phyloP scores from a whole-genome alignment of 2,113 vertebrate genomes.

The Tragelaphus scriptus region DNA sequence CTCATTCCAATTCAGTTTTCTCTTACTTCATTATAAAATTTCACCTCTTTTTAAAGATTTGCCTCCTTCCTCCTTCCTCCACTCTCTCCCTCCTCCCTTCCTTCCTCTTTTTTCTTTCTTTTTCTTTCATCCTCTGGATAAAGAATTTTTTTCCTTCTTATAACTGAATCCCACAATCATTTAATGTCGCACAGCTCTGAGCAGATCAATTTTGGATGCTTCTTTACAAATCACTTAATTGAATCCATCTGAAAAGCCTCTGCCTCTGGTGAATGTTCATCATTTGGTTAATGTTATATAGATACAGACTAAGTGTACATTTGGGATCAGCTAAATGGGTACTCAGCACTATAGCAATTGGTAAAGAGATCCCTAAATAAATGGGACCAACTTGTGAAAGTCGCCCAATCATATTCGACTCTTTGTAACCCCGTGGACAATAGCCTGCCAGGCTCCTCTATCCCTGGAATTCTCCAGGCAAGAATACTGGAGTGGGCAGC shows the following conservation, averaged over 20 bases:
- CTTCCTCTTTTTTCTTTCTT: accelerated
- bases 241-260: neutral
- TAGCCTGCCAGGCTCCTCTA: neutral
- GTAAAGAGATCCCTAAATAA: neutral
- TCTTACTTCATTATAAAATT: neutral
- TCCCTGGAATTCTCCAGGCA: neutral
- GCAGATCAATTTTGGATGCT: neutral
- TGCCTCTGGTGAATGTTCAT: neutral
- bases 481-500: neutral
- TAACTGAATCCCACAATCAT: neutral
- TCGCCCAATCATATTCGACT: neutral
- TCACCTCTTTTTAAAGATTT: neutral
- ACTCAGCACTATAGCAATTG: neutral
- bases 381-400: neutral
- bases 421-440: accelerated
- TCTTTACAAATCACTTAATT: constrained; percentile 8
- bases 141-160: neutral
- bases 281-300: neutral
- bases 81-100: neutral
- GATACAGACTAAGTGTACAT: neutral
- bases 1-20: neutral
- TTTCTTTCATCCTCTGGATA: neutral
- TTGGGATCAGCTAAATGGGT: neutral
- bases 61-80: too few relatives aligned
- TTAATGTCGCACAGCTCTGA: neutral